A percentile compares a stretch with the other conserved stretches of the same genome.
Conservation (phyloP, 1,140 invertebrate species). For the Phocides pigmalion region DNA sequence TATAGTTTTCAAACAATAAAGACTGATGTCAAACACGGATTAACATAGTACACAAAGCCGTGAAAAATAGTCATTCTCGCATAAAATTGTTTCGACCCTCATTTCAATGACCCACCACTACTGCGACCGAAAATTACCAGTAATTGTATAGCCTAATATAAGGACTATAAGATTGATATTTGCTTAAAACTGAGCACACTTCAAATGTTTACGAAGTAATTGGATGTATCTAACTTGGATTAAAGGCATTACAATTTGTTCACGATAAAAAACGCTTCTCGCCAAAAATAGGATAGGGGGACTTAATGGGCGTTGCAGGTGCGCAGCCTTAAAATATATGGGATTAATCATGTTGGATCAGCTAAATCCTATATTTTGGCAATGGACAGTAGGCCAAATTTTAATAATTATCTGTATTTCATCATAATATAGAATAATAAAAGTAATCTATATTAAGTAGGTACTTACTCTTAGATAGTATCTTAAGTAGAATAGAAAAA, state of each 20-base stretch:
- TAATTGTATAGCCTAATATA: constrained; percentile 38
- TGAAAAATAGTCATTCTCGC: constrained; percentile 73
- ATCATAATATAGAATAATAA: too few species aligned
- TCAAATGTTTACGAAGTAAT: constrained; percentile 72
- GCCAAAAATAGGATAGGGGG: constrained; percentile 51
- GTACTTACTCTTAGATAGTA: too few species aligned
- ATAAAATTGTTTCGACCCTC: constrained; percentile 63
- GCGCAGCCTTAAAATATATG: constrained; percentile 62
- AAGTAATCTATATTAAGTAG: too few species aligned
- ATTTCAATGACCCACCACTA: constrained; percentile 45
- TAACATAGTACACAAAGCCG: constrained; percentile 67
- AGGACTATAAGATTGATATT: constrained; percentile 37
- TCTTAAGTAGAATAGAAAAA: too few species aligned
- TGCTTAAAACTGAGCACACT: background rate
- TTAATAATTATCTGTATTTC: background rate
- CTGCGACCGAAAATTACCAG: constrained; percentile 2
- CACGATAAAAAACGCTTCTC: constrained; percentile 69
- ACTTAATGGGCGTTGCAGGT: constrained; percentile 66
- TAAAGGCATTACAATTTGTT: constrained; percentile 80
- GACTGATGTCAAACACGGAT: constrained; percentile 75
- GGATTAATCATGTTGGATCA: constrained; percentile 49
- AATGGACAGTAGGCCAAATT: constrained; percentile 33
- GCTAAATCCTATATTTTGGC: constrained; percentile 40
- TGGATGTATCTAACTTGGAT: constrained; percentile 79
- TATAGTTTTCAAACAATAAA: constrained; percentile 65